These are phyloP conservation scores for Bembecia ichneumoniformis DNA, from an alignment of 2,888 invertebrate genomes.

Conservation along the genomic window DNA sequence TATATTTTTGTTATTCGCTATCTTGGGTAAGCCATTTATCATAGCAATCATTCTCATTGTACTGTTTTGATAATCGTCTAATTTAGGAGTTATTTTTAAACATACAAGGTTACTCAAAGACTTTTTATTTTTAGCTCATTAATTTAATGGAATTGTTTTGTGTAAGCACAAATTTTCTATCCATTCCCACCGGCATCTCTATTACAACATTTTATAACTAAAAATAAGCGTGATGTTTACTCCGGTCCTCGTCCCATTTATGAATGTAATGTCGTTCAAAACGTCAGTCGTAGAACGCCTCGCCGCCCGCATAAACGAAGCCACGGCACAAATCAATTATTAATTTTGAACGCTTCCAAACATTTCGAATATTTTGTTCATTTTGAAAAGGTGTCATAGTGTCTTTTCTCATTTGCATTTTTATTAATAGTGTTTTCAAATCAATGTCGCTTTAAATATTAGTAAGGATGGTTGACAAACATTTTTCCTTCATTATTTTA, in stretches of 20 bases:
- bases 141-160: neutral
- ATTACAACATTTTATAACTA: slow-evolving; percentile 12
- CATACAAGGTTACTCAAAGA: too few relatives aligned
- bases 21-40: too few relatives aligned
- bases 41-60: too few relatives aligned
- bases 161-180: neutral
- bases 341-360: slow-evolving; percentile 25
- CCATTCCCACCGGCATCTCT: neutral
- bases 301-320: slow-evolving; percentile 15
- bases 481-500: neutral
- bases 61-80: too few relatives aligned
- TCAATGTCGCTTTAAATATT: slow-evolving; percentile 19
- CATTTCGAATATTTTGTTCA: slow-evolving; percentile 16
- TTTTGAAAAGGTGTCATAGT: slow-evolving; percentile 31
- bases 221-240: slow-evolving; percentile 39
- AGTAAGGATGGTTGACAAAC: slow-evolving; percentile 4
- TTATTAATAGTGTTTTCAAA: slow-evolving; percentile 17
- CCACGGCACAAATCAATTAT: slow-evolving; percentile 21
- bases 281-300: slow-evolving; percentile 26
- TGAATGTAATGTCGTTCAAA: slow-evolving; percentile 20
- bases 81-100: too few relatives aligned
- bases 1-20: too few relatives aligned
- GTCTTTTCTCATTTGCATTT: slow-evolving; percentile 33
- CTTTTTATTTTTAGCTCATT: neutral
- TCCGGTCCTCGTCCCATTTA: slow-evolving; percentile 24